These are phyloP conservation scores for Beroe forskalii DNA, from an alignment of 37 sponge, comb jelly and placozoan genomes.

Conservation along the genomic window DNA sequence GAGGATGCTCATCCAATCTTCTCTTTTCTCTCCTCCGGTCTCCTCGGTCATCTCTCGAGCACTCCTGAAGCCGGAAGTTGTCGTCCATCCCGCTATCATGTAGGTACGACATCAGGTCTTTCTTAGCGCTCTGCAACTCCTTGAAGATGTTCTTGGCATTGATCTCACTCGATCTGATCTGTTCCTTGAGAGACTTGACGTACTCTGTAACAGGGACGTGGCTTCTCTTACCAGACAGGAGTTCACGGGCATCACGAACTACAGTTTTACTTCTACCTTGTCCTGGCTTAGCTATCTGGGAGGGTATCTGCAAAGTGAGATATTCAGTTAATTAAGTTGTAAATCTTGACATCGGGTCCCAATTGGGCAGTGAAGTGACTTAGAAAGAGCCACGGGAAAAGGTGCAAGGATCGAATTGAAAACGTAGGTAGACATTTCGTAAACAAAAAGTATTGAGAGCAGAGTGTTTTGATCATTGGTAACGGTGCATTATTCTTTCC, in stretches of 20 bases:
- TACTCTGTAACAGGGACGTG: slow-evolving; percentile 5
- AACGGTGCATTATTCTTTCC: too few relatives aligned
- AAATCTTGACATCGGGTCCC: too few relatives aligned
- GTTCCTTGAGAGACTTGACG: slow-evolving; percentile 27
- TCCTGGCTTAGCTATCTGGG: background rate
- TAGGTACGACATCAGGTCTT: background rate
- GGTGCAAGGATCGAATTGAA: too few relatives aligned
- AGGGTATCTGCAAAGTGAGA: too few relatives aligned
- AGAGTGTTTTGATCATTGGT: too few relatives aligned
- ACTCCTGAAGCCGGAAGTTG: background rate
- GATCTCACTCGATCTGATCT: background rate
- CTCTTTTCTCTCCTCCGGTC: background rate
- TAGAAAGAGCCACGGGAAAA: too few relatives aligned
- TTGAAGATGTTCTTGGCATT: slow-evolving; percentile 10
- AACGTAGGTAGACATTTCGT: too few relatives aligned
- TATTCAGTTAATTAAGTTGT: too few relatives aligned
- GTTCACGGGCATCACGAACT: slow-evolving; percentile 23
- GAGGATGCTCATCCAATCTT: background rate
- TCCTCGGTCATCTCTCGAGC: background rate
- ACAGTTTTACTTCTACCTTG: background rate
- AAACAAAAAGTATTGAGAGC: too few relatives aligned
- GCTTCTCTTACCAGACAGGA: background rate
- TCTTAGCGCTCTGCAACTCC: background rate
- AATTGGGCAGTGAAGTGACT: too few relatives aligned
- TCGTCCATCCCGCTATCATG: background rate